These are phyloP conservation scores for Arctopsyche grandis DNA, from an alignment of 1,140 invertebrate genomes.

Conservation along the genomic window DNA sequence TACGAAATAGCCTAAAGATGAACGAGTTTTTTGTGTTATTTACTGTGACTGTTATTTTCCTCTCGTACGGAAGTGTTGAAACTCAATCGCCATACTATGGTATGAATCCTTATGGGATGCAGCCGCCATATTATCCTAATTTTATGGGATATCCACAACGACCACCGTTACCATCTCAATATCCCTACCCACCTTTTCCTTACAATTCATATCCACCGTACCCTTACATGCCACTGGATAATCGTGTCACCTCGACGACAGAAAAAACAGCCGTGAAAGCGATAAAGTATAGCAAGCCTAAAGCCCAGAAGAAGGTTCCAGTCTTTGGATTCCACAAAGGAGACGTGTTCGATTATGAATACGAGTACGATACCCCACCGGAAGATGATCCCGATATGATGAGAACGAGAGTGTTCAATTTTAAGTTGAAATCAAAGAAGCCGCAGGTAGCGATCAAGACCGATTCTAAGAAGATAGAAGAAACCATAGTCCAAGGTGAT, in stretches of 20 bases:
- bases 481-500: background rate
- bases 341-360: slow-evolving; percentile 25
- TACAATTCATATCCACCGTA: background rate
- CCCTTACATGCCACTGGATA: background rate
- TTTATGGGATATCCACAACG: background rate
- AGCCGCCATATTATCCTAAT: background rate
- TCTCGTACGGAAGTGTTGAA: background rate
- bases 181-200: background rate
- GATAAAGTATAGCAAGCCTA: background rate
- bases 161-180: background rate
- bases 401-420: background rate
- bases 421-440: background rate
- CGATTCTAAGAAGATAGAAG: background rate
- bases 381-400: slow-evolving; percentile 17
- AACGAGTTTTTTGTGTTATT: background rate
- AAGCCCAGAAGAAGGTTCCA: background rate
- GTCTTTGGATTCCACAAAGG: slow-evolving; percentile 1
- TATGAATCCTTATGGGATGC: background rate
- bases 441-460: background rate
- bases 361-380: slow-evolving; percentile 15
- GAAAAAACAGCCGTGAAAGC: background rate
- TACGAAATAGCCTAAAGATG: too few relatives aligned
- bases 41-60: background rate
- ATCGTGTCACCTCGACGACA: background rate
- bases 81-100: background rate